phyloP scores from a whole-genome alignment of 1,140 invertebrate species.

The Drosophila leontia region DNA sequence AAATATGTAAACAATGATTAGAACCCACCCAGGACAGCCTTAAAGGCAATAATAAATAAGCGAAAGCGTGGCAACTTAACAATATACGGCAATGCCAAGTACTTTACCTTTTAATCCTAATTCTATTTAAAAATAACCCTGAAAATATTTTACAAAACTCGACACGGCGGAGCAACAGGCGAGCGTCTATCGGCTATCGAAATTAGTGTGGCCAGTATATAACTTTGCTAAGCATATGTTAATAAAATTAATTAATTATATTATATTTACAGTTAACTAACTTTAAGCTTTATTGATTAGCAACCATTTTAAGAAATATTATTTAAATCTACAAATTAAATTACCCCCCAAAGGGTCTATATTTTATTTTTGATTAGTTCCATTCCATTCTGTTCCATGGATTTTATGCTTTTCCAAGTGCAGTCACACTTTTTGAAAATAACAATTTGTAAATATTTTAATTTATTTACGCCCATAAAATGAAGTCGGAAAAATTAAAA shows the following conservation, averaged over 20 bases:
- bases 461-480: slow-evolving; percentile 4
- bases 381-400: background rate
- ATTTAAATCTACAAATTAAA: background rate
- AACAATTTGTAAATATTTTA: slow-evolving; percentile 7
- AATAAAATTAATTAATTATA: background rate
- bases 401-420: background rate
- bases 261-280: background rate
- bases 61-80: background rate
- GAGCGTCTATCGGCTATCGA: background rate
- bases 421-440: slow-evolving; percentile 17
- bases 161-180: slow-evolving; percentile 21
- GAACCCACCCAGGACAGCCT: background rate
- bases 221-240: background rate
- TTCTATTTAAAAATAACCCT: background rate
- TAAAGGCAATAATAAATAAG: background rate
- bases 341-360: background rate
- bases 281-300: background rate
- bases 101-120: background rate
- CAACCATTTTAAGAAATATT: background rate
- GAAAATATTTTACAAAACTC: slow-evolving; percentile 21
- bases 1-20: slow-evolving; percentile 3
- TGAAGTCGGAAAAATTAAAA: slow-evolving; percentile 73
- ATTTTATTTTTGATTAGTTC: background rate
- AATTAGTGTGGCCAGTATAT: background rate
- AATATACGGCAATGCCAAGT: background rate